These are phyloP conservation scores for Rhorus exstirpatorius DNA, from an alignment of 2,888 invertebrate species.

Conservation along the genomic window DNA sequence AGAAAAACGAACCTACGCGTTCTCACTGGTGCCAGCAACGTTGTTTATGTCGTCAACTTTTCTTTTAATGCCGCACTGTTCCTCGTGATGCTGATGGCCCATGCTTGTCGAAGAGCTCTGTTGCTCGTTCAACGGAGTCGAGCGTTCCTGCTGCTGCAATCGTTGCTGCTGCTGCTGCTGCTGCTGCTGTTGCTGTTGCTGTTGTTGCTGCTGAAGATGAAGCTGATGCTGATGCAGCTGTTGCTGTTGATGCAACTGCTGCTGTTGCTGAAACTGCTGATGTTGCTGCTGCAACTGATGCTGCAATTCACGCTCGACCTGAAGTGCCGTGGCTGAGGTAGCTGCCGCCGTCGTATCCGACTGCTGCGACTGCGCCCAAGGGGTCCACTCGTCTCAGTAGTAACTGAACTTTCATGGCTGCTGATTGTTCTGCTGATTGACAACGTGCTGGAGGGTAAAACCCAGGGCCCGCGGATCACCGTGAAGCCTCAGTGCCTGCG, in stretches of 20 bases:
- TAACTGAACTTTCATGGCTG: constrained; percentile 93
- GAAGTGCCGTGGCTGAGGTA: constrained; percentile 75
- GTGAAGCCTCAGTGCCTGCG: constrained; percentile 93
- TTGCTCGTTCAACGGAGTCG: constrained; percentile 75
- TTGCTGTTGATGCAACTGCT: constrained; percentile 75
- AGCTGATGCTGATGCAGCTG: constrained; percentile 75
- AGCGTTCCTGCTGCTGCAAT: constrained; percentile 77
- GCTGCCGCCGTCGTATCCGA: constrained; percentile 75
- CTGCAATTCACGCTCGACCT: constrained; percentile 72
- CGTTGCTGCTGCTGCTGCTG: constrained; percentile 75
- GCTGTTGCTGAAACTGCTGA: constrained; percentile 78
- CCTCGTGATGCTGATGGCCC: constrained; percentile 75
- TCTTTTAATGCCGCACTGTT: constrained; percentile 83
- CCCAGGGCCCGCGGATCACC: constrained; percentile 93
- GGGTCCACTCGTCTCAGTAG: constrained; percentile 89
- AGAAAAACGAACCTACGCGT: constrained; percentile 76
- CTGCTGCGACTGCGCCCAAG: constrained; percentile 81
- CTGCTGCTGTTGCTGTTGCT: constrained; percentile 73
- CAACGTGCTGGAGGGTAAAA: constrained; percentile 89
- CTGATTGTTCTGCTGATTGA: constrained; percentile 87
- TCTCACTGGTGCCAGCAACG: constrained; percentile 76
- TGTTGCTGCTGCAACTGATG: constrained; percentile 78
- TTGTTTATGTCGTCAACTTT: constrained; percentile 84
- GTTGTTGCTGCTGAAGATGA: constrained; percentile 73
- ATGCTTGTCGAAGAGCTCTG: constrained; percentile 73